Conservation (phyloP, 30 jellyfish, hydroid and myxozoan species). For the Phacellophora camtschatica region DNA sequence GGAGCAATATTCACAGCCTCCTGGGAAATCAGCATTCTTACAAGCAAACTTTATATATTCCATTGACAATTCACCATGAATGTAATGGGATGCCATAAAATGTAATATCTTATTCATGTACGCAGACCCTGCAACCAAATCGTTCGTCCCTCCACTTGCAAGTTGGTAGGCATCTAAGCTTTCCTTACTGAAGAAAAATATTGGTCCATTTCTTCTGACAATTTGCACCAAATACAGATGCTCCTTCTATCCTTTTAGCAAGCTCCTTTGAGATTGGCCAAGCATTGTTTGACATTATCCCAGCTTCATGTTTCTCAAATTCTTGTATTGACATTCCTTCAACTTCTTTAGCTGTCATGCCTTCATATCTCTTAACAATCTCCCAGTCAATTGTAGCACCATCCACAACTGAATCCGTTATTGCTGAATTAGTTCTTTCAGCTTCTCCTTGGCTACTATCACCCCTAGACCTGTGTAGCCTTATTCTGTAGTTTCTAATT, state of each 20-base stretch:
- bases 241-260: constrained; percentile 23
- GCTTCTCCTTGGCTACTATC: too few relatives aligned
- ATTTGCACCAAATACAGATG: constrained; percentile 23
- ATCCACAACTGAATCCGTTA: constrained; percentile 5
- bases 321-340: constrained; percentile 1
- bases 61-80: constrained; percentile 11
- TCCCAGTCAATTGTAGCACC: constrained; percentile 43
- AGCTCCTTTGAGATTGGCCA: constrained; percentile 9
- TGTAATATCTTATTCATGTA: not conserved
- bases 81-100: constrained; percentile 4
- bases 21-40: not conserved
- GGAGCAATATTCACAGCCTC: constrained; percentile 17
- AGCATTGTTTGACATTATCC: constrained; percentile 1
- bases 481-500: too few relatives aligned
- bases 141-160: constrained; percentile 21
- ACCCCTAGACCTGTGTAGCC: too few relatives aligned
- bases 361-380: constrained; percentile 17
- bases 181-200: constrained; percentile 18
- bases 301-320: constrained; percentile 10
- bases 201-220: constrained; percentile 2
- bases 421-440: too few relatives aligned
- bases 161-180: constrained; percentile 6
- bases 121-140: constrained; percentile 13
- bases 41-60: constrained; percentile 18
- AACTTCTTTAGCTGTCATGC: constrained; percentile 15